These are phyloP conservation scores for Hoplias malabaricus DNA, from an alignment of 2,113 vertebrate species.

Conservation along the genomic window DNA sequence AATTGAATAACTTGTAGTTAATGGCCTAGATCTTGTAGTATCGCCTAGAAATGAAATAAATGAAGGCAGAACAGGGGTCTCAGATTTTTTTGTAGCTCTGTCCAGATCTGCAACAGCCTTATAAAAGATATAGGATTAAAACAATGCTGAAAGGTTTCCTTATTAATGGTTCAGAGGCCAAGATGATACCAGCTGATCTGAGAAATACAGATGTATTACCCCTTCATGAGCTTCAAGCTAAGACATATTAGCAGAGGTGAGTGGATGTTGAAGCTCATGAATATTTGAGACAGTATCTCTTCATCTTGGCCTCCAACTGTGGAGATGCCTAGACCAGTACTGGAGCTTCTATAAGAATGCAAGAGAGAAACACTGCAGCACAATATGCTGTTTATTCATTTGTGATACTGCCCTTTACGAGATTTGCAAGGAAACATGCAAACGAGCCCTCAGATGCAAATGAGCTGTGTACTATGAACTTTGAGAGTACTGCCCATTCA, in stretches of 20 bases:
- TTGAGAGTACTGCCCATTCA: neutral
- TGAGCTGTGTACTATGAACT: neutral
- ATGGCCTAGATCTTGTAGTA: too few species aligned
- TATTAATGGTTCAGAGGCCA: neutral
- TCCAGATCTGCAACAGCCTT: neutral
- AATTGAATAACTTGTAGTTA: too few species aligned
- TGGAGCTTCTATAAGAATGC: neutral
- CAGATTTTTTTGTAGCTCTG: too few species aligned
- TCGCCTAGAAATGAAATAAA: neutral
- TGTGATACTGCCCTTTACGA: neutral
- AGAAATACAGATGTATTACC: neutral
- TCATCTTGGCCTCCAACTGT: neutral
- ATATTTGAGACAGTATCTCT: conserved; percentile 13
- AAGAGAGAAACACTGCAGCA: neutral
- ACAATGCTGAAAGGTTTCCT: neutral
- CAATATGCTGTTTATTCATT: neutral
- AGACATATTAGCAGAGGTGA: neutral
- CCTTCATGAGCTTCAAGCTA: neutral
- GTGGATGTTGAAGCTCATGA: conserved; percentile 8
- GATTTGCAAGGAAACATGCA: neutral
- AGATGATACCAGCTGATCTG: neutral
- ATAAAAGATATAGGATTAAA: neutral
- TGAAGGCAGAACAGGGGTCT: too few species aligned
- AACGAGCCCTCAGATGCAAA: too few species aligned
- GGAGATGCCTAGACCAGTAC: conserved; percentile 5